A percentile compares a stretch with the other conserved stretches of the same genome.
Conservation (phyloP, 1,140 invertebrate species). For the Temnothorax longispinosus region DNA sequence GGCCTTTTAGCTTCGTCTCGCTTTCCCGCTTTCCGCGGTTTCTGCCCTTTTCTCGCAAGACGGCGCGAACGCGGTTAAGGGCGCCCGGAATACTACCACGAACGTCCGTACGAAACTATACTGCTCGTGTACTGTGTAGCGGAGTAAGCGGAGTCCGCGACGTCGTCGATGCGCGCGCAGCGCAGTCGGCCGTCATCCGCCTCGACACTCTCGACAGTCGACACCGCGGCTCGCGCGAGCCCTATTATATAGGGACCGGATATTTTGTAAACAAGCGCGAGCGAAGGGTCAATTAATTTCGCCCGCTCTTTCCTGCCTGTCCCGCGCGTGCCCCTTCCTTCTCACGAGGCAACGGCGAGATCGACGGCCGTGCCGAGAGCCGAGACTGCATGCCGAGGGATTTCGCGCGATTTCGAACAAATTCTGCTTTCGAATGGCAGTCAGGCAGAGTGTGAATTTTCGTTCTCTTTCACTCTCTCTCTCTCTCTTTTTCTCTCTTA, state of each 20-base stretch:
- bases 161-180: constrained; percentile 78
- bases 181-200: constrained; percentile 29
- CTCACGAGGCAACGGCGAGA: not conserved
- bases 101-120: constrained; percentile 47
- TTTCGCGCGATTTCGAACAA: not conserved
- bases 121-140: constrained; percentile 42
- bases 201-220: constrained; percentile 33
- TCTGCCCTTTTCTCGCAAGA: not conserved
- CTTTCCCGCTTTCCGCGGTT: not conserved
- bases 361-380: not conserved
- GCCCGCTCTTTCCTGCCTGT: constrained; percentile 67
- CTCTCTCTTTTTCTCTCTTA: not conserved
- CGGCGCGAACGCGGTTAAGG: constrained; percentile 38
- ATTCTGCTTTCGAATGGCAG: not conserved
- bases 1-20: constrained; percentile 18
- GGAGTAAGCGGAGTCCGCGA: constrained; percentile 30
- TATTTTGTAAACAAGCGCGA: constrained; percentile 77
- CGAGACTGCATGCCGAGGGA: not conserved
- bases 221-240: constrained; percentile 12
- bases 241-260: constrained; percentile 67
- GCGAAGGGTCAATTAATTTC: constrained; percentile 78
- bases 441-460: not conserved
- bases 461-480: no score
- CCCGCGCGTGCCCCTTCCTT: constrained; percentile 39
- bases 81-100: constrained; percentile 63